Conservation (phyloP, 2,888 invertebrate species). For the Trichogramma dendrolimi region DNA sequence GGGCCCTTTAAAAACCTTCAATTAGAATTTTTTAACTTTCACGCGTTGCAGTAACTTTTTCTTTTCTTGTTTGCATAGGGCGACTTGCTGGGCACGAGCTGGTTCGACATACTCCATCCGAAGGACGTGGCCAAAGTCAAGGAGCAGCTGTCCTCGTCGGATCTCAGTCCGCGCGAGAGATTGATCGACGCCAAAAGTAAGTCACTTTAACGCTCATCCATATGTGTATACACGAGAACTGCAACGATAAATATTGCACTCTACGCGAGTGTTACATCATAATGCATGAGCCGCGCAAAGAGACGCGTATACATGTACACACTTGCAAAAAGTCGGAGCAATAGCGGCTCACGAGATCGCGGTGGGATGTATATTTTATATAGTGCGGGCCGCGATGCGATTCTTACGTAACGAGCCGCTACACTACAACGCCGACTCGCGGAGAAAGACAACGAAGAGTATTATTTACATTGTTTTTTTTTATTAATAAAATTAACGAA, state of each 20-base stretch:
- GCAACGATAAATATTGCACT: no score
- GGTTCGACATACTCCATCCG: constrained; percentile 91
- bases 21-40: constrained; percentile 22
- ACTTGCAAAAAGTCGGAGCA: no score
- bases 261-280: no score
- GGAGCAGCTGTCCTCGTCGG: constrained; percentile 87
- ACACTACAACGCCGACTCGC: no score
- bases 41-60: constrained; percentile 18
- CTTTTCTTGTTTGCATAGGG: constrained; percentile 54
- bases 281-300: no score
- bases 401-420: no score
- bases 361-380: no score
- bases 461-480: neutral
- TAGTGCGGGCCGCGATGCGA: no score
- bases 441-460: neutral
- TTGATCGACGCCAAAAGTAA: constrained; percentile 90
- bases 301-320: no score
- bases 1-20: no score
- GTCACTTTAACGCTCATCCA: constrained; percentile 36
- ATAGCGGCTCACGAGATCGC: no score
- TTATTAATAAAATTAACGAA: neutral
- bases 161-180: constrained; percentile 81
- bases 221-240: no score
- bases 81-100: constrained; percentile 85
- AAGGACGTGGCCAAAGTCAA: constrained; percentile 93